These are phyloP conservation scores for Drosophila vallismaia DNA, from an alignment of 2,888 invertebrate genomes.

Conservation along the genomic window DNA sequence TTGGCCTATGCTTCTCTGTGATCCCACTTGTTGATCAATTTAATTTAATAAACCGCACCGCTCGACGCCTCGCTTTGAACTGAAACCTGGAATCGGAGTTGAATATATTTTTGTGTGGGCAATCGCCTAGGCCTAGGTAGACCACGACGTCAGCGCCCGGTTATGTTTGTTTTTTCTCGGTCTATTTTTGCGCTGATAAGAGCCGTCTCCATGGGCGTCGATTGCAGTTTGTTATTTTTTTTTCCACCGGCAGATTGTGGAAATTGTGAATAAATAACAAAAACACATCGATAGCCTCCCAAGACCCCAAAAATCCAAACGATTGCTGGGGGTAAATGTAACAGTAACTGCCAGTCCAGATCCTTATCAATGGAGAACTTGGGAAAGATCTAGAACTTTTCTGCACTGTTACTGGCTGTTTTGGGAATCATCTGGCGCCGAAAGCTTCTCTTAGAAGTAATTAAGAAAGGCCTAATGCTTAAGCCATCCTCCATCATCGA, in stretches of 20 bases:
- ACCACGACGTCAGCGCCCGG: constrained; percentile 22
- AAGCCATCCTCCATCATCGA: neutral
- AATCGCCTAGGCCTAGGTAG: constrained; percentile 47
- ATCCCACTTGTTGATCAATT: constrained; percentile 19
- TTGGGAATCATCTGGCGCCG: neutral
- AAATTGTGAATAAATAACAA: constrained; percentile 54
- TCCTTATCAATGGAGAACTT: constrained; percentile 7
- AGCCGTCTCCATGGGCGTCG: constrained; percentile 21
- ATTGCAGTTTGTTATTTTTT: constrained; percentile 33
- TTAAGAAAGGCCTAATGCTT: neutral
- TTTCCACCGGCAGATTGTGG: constrained; percentile 17
- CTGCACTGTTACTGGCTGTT: neutral
- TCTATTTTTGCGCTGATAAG: constrained; percentile 58
- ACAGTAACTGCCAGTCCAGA: constrained; percentile 15
- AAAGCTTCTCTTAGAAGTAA: constrained; percentile 6
- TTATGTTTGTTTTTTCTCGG: constrained; percentile 13
- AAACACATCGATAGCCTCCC: constrained; percentile 70
- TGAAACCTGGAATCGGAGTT: constrained; percentile 51
- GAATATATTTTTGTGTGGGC: constrained; percentile 52
- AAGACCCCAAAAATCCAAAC: constrained; percentile 42
- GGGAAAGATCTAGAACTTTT: constrained; percentile 19
- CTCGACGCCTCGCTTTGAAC: constrained; percentile 57
- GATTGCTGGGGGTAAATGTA: constrained; percentile 56
- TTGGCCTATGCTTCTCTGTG: constrained; percentile 28
- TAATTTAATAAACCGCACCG: constrained; percentile 49